Percentiles rank a stretch among this genome's conserved stretches.
Conservation (phyloP, 2,797 vertebrate species). For the Sus cebifrons region DNA sequence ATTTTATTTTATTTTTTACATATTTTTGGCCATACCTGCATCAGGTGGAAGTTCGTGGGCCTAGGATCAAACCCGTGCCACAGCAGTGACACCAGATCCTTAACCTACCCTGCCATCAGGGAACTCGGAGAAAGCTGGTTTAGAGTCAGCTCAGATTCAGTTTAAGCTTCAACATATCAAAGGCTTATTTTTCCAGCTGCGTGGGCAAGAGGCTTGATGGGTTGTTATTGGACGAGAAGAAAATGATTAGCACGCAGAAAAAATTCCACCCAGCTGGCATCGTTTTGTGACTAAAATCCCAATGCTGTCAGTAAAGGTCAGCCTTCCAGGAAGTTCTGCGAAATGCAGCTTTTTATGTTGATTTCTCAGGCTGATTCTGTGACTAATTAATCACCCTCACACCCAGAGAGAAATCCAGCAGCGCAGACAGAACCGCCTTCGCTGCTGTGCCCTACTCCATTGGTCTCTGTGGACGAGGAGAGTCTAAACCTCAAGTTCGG, state of each 20-base stretch:
- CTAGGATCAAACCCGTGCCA: no score
- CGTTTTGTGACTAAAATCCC: neutral
- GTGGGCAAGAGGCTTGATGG: neutral
- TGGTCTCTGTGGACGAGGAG: neutral
- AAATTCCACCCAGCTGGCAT: neutral
- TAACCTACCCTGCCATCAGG: no score
- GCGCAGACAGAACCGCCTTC: neutral
- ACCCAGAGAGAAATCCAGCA: neutral
- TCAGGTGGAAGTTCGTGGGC: no score
- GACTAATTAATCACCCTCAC: neutral
- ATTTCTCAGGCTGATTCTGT: neutral
- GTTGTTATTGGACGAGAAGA: neutral
- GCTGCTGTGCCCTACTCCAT: neutral
- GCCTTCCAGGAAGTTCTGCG: slow-evolving; percentile 52
- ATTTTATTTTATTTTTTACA: no score
- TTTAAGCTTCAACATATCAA: neutral
- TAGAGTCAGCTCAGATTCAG: neutral
- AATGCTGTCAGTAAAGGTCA: slow-evolving; percentile 22
- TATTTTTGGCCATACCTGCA: no score
- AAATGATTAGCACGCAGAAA: neutral
- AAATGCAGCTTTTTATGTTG: neutral
- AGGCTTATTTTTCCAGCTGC: neutral
- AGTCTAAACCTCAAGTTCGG: neutral
- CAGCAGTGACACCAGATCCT: no score
- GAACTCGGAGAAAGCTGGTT: no score